Conservation (phyloP, 30 jellyfish, hydroid and myxozoan genomes). For the Rhopilema esculentum region DNA sequence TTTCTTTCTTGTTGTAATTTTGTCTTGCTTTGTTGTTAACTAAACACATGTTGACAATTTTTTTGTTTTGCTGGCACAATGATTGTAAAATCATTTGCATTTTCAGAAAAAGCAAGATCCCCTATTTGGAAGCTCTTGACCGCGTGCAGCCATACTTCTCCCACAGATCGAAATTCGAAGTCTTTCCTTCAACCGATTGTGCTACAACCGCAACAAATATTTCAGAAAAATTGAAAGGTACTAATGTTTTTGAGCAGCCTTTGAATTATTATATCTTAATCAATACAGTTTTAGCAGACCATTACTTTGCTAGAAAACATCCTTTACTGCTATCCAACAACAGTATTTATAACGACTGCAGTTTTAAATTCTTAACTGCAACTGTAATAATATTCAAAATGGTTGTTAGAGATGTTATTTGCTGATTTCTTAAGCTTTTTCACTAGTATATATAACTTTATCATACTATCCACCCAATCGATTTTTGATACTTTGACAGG, state of each 20-base stretch:
- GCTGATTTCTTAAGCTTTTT: no score
- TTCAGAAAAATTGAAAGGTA: background rate
- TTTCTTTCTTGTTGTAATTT: no score
- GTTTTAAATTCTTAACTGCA: no score
- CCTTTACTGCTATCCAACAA: no score
- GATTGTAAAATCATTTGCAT: background rate
- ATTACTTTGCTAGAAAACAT: no score
- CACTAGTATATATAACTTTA: no score
- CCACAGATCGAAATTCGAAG: slow-evolving; percentile 60
- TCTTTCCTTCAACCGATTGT: slow-evolving; percentile 62
- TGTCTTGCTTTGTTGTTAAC: background rate
- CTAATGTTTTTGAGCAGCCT: background rate
- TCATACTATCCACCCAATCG: background rate
- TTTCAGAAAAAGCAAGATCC: slow-evolving; percentile 51
- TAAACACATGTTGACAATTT: background rate
- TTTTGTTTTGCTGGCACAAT: background rate
- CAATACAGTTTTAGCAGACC: background rate
- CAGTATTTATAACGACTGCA: no score
- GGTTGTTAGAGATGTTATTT: no score
- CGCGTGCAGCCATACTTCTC: slow-evolving; percentile 30
- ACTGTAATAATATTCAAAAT: no score
- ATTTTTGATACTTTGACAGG: background rate
- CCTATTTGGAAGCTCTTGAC: slow-evolving; percentile 18
- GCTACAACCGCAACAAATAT: background rate
- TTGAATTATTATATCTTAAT: background rate